phyloP scores from a whole-genome alignment of 2,113 vertebrate genomes.

The Pimephales promelas region DNA sequence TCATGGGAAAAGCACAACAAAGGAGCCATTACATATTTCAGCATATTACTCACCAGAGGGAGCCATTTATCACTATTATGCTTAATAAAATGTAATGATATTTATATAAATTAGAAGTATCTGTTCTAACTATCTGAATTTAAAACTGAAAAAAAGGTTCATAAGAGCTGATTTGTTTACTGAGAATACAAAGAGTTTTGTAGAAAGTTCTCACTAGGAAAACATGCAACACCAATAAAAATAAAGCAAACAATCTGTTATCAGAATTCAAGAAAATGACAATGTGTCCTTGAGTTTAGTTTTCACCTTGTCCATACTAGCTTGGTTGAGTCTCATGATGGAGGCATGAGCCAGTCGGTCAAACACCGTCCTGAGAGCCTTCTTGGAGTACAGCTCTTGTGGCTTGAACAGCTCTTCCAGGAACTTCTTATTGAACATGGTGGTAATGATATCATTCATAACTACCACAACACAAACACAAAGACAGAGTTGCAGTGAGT shows the following conservation, averaged over 20 bases:
- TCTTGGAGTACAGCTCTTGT: constrained; percentile 97
- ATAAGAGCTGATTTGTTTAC: not conserved
- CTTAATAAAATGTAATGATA: not conserved
- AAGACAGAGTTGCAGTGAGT: constrained; percentile 3
- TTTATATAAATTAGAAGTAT: too few species aligned
- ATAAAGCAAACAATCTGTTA: not conserved
- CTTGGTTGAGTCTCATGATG: constrained; percentile 97
- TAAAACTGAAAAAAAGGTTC: not conserved
- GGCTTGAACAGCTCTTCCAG: constrained; percentile 97
- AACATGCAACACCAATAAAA: not conserved
- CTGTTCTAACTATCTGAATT: not conserved
- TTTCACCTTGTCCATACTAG: constrained; percentile 97
- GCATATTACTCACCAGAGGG: constrained; percentile 61
- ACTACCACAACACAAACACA: constrained; percentile 74
- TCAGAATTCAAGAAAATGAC: not conserved
- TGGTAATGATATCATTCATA: constrained; percentile 97
- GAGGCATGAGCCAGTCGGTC: constrained; percentile 95
- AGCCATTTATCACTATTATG: constrained; percentile 42
- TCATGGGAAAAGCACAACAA: constrained; percentile 42
- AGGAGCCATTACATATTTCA: not conserved
- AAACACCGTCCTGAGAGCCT: constrained; percentile 91
- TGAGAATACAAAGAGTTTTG: not conserved
- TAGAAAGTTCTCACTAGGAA: not conserved
- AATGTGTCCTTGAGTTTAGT: not conserved
- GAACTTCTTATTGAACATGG: constrained; percentile 98